A percentile compares a stretch with the other conserved stretches of the same genome.
phyloP scores from a whole-genome alignment of 2,888 invertebrate genomes.

The Mayetiola destructor region DNA sequence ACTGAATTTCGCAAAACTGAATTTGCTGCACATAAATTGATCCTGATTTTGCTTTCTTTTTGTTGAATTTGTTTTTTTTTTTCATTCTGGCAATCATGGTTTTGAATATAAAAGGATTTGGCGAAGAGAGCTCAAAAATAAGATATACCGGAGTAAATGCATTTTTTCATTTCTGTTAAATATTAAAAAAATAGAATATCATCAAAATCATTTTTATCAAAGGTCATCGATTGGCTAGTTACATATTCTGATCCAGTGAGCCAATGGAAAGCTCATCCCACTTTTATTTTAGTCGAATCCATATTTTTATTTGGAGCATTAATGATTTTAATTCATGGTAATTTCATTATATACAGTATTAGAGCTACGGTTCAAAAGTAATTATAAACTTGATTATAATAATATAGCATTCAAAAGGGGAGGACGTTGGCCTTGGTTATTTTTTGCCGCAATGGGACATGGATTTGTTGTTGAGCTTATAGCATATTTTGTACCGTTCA shows the following conservation, averaged over 20 bases:
- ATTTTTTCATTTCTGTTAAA: not conserved
- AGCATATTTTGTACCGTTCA: constrained; percentile 53
- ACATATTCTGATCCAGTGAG: constrained; percentile 39
- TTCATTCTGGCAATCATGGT: not conserved
- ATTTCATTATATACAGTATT: not conserved
- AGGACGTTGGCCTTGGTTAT: constrained; percentile 59
- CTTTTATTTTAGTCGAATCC: constrained; percentile 48
- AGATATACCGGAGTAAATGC: constrained; percentile 2
- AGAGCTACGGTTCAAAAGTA: not conserved
- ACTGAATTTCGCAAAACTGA: no score
- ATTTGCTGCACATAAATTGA: no score
- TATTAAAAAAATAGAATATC: not conserved
- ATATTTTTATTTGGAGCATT: constrained; percentile 45
- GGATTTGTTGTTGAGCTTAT: constrained; percentile 57
- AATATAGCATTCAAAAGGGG: constrained; percentile 49
- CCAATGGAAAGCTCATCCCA: constrained; percentile 50
- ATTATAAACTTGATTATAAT: not conserved
- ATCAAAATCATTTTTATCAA: constrained; percentile 18
- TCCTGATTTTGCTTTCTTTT: no score
- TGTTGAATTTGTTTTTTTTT: no score
- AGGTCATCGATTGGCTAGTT: constrained; percentile 50
- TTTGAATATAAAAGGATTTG: constrained; percentile 6
- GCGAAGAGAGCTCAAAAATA: constrained; percentile 3
- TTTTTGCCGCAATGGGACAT: constrained; percentile 57
- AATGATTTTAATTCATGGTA: constrained; percentile 54